Evolutionary conservation across 2,888 invertebrate genomes (phyloP).

Genomic region (Theretra japonica): DNA sequence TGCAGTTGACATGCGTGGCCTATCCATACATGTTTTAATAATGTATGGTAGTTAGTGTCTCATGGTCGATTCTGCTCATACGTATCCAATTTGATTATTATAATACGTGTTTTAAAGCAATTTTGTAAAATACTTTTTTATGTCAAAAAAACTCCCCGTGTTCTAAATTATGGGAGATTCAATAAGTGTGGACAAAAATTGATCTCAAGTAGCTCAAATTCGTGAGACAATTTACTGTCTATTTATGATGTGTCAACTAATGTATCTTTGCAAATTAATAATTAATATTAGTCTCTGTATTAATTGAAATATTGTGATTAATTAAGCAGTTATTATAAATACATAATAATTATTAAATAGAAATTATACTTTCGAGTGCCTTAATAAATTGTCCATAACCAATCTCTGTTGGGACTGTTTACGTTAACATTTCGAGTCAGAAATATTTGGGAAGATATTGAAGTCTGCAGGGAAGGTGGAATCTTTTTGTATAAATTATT

Average conservation of each 20-base stretch:
- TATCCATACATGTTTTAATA: too few species aligned
- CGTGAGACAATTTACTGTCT: neutral
- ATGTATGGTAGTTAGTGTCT: too few species aligned
- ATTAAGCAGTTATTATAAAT: neutral
- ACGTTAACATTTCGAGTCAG: neutral
- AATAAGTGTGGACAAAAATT: neutral
- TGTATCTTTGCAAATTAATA: too few species aligned
- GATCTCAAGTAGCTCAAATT: constrained; percentile 11
- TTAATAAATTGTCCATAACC: constrained; percentile 9
- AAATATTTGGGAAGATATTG: neutral
- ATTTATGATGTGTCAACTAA: neutral
- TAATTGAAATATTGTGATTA: neutral
- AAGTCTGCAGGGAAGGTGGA: neutral
- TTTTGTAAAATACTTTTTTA: neutral
- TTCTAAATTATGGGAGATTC: neutral
- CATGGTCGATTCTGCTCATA: too few species aligned
- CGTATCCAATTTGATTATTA: too few species aligned
- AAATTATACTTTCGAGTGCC: constrained; percentile 30
- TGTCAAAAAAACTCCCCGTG: neutral
- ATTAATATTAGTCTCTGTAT: neutral
- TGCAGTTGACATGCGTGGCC: too few species aligned
- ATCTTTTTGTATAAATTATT: neutral
- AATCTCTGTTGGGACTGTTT: constrained; percentile 1
- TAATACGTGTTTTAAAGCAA: neutral
- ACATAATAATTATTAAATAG: neutral